A percentile compares a stretch with the other conserved stretches of the same genome.
phyloP scores from a whole-genome alignment of 2,888 invertebrate species.

The Julus scanicus region DNA sequence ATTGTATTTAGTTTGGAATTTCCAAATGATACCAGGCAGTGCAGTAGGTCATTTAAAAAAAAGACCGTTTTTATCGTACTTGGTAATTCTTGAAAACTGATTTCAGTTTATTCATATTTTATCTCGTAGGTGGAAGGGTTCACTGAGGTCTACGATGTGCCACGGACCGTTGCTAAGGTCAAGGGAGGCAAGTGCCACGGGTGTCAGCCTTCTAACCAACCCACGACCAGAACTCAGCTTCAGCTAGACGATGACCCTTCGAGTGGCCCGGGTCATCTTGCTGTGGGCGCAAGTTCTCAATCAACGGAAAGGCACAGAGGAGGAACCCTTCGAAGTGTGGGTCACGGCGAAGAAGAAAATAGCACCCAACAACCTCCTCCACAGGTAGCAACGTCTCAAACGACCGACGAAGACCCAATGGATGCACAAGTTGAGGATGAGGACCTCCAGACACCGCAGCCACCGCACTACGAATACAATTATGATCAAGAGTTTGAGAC shows the following conservation, averaged over 20 bases:
- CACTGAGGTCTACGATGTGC: conserved; percentile 57
- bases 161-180: conserved; percentile 52
- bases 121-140: conserved; percentile 56
- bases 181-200: conserved; percentile 52
- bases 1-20: neutral
- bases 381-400: conserved; percentile 29
- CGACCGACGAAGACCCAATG: neutral
- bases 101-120: neutral
- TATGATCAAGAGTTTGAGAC: conserved; percentile 45
- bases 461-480: conserved; percentile 55
- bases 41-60: too few relatives aligned
- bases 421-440: conserved; percentile 44
- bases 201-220: conserved; percentile 46
- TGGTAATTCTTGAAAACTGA: neutral
- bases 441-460: conserved; percentile 52
- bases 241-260: conserved; percentile 49
- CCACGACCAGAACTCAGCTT: conserved; percentile 45
- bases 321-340: conserved; percentile 27
- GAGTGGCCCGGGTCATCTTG: conserved; percentile 25
- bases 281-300: conserved; percentile 47
- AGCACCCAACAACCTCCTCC: conserved; percentile 50
- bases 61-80: too few relatives aligned
- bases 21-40: neutral
- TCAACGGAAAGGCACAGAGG: conserved; percentile 44
- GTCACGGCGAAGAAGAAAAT: neutral